Conservation (phyloP, 2,888 invertebrate species). For the Meiosimyza platycephala region DNA sequence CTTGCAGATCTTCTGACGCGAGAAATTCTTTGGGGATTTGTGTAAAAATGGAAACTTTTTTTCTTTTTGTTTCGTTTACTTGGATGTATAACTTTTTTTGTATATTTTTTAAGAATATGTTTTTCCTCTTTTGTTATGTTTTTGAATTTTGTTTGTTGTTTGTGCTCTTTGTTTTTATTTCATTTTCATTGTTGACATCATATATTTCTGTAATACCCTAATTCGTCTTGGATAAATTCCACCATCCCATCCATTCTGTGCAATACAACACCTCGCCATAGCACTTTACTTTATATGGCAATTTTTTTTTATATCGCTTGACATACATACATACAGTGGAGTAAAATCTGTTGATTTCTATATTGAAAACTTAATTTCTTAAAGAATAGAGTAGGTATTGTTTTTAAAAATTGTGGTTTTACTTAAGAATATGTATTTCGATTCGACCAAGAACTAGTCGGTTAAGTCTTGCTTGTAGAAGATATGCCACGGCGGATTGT, state of each 20-base stretch:
- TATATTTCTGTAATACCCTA: constrained; percentile 38
- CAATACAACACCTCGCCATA: too few relatives aligned
- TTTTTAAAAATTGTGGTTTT: too few relatives aligned
- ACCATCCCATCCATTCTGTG: constrained; percentile 15
- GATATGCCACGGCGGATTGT: too few relatives aligned
- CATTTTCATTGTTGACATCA: constrained; percentile 27
- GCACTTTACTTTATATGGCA: too few relatives aligned
- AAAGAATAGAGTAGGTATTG: too few relatives aligned
- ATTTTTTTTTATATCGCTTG: too few relatives aligned
- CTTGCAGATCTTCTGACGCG: not conserved
- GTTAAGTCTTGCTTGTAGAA: too few relatives aligned
- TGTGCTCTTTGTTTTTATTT: not conserved
- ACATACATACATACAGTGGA: too few relatives aligned
- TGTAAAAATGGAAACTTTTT: constrained; percentile 36
- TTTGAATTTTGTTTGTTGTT: not conserved
- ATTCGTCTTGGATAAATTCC: constrained; percentile 41
- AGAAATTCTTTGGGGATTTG: constrained; percentile 62
- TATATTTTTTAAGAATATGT: not conserved
- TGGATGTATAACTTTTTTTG: constrained; percentile 2
- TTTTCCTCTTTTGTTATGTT: constrained; percentile 1
- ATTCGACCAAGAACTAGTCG: too few relatives aligned
- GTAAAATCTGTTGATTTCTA: too few relatives aligned
- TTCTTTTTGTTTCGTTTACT: constrained; percentile 58
- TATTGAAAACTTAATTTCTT: too few relatives aligned
- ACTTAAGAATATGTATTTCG: too few relatives aligned